Conservation (phyloP, 2,113 vertebrate species). For the Smithornis capensis region DNA sequence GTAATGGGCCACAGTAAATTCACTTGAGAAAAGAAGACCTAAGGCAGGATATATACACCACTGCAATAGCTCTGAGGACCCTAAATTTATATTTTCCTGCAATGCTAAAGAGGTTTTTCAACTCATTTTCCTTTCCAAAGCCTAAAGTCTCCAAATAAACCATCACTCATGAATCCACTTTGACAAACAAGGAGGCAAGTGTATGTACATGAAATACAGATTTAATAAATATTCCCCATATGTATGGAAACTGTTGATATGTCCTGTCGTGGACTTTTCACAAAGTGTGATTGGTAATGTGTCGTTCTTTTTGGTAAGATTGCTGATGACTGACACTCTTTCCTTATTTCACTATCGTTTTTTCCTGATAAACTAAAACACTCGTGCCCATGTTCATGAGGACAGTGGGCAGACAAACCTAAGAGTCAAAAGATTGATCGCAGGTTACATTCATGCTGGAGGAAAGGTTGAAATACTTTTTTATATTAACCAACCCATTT, state of each 20-base stretch:
- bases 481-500: not conserved
- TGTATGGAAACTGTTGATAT: not conserved
- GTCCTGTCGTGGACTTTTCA: not conserved
- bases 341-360: not conserved
- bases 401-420: not conserved
- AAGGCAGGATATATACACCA: slow-evolving; percentile 39
- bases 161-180: slow-evolving; percentile 6
- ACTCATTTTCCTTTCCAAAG: slow-evolving; percentile 40
- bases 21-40: slow-evolving; percentile 25
- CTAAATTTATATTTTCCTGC: slow-evolving; percentile 44
- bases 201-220: slow-evolving; percentile 51
- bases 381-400: not conserved
- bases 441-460: not conserved
- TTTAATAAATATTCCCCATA: slow-evolving; percentile 53
- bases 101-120: slow-evolving; percentile 37
- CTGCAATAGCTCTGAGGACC: not conserved
- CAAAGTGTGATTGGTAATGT: not conserved
- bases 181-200: slow-evolving; percentile 7
- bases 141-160: slow-evolving; percentile 41
- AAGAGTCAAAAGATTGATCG: not conserved
- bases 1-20: slow-evolving; percentile 60
- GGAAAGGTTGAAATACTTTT: not conserved
- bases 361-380: not conserved
- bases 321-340: not conserved
- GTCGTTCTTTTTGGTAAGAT: not conserved